A percentile compares a stretch with the other conserved stretches of the same genome.
Evolutionary conservation across 2,888 invertebrate genomes (phyloP).

Genomic region (Kuschelorhynchus macadamiae): DNA sequence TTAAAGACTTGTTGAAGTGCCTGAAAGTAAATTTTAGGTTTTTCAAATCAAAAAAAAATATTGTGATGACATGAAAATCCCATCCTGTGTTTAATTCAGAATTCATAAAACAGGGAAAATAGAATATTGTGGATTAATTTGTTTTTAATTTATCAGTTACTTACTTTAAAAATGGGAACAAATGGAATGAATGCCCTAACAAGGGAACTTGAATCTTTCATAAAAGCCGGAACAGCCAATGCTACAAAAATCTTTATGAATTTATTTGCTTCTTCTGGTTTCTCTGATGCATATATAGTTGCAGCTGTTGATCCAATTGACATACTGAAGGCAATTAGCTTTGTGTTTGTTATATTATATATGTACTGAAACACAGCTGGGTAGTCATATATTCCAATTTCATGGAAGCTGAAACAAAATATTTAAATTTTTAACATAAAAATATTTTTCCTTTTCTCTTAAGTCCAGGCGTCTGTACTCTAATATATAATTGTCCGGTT

Average conservation of each 20-base stretch:
- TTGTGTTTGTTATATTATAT: conserved; percentile 26
- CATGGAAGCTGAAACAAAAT: conserved; percentile 48
- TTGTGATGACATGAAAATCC: too few relatives aligned
- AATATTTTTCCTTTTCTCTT: too few relatives aligned
- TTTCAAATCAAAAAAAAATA: too few relatives aligned
- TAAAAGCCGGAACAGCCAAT: conserved; percentile 35
- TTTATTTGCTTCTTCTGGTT: conserved; percentile 32
- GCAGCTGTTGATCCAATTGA: conserved; percentile 46
- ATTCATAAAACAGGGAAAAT: too few relatives aligned
- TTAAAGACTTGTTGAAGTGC: too few relatives aligned
- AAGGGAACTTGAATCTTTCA: conserved; percentile 9
- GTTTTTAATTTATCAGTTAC: too few relatives aligned
- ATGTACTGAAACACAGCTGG: conserved; percentile 40
- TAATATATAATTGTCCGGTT: too few relatives aligned
- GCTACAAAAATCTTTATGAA: conserved; percentile 39
- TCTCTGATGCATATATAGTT: conserved; percentile 44
- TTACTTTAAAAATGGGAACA: not conserved
- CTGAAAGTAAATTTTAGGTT: too few relatives aligned
- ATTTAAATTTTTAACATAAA: too few relatives aligned
- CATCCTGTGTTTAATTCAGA: too few relatives aligned
- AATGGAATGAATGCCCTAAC: not conserved
- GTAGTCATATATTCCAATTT: conserved; percentile 51
- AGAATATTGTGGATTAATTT: too few relatives aligned
- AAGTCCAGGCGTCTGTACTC: too few relatives aligned
- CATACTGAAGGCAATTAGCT: conserved; percentile 46